Evolutionary conservation across 2,113 vertebrate genomes (phyloP).

Genomic region (Cranoglanis bouderius): DNA sequence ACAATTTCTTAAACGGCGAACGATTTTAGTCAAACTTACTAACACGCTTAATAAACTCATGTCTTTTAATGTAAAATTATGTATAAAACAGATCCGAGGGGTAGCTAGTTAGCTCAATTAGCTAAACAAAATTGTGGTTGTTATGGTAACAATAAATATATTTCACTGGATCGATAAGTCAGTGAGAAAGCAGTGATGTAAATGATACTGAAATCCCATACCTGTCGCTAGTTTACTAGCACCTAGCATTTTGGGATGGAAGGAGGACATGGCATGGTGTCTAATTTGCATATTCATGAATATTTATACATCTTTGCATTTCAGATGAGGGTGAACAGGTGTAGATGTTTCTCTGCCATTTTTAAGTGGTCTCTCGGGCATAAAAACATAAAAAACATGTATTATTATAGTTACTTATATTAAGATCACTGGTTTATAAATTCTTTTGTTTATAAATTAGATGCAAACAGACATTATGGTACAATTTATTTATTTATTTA

Average conservation of each 20-base stretch:
- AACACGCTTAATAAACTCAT: not conserved
- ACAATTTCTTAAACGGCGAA: not conserved
- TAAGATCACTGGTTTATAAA: not conserved
- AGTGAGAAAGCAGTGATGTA: not conserved
- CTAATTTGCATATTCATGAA: slow-evolving; percentile 20
- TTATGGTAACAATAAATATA: not conserved
- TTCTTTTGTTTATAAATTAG: not conserved
- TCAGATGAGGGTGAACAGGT: not conserved
- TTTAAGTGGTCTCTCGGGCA: not conserved
- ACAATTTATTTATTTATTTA: too few relatives aligned
- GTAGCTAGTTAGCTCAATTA: not conserved
- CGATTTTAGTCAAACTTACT: not conserved
- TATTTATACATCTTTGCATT: not conserved
- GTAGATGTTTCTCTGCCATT: not conserved
- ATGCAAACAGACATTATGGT: not conserved
- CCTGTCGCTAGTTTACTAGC: not conserved
- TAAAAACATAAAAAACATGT: not conserved
- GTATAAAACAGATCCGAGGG: not conserved
- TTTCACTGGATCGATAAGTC: not conserved
- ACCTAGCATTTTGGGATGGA: not conserved
- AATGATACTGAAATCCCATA: not conserved
- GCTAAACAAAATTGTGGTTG: not conserved
- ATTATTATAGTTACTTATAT: not conserved
- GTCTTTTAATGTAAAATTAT: not conserved
- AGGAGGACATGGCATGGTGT: not conserved